Evolutionary conservation across 2,888 invertebrate species (phyloP), one percentile per base, ranked within the genome.

Genomic region (Ophion costatus): DNA sequence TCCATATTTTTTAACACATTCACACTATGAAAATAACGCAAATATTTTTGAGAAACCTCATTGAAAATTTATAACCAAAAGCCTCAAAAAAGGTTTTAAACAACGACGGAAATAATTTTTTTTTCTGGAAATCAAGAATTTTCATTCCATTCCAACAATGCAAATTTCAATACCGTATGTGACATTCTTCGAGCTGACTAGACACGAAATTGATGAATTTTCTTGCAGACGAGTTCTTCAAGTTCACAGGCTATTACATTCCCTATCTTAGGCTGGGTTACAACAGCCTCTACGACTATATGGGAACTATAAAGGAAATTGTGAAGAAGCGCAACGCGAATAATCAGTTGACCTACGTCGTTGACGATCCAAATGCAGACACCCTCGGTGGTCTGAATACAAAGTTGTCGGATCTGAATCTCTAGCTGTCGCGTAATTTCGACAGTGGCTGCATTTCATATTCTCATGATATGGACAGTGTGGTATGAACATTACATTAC

Each of bases 261-360:
- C 89, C 89, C 2, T 89, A 87, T 57, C 73, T 64, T 11, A 69
- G 81, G 22, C 77, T 88, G 29, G 89, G 89, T 20, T 89, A 84
- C 59, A 63, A 61, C 42, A 85, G 33, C 74, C 84, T 78, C 80
- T 70, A 64, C n/a, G 77, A 83, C n/a, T 79, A 88, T 51, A 71
- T 89, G 29, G 67, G 20, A 29, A 70, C 64, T 5, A 70, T 89
- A 24, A 79, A 81, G 22, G 88, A 86, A 59, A 56, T 84, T n/a
- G 69, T 64, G 10, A 78, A 75, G 38, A 80, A n/a, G 73, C 85
- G 78, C 10, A 84, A 87, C 7, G 29, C 67, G 14, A n/a, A 78
- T 3, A 78, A 83, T 0, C 74, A 83, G 38, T 61, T 83, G 7
- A 78, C 74, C 11, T 83, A 87, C 20, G 80, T n/a, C n/a, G 87